Percentiles rank a stretch among this genome's conserved stretches.
Evolutionary conservation across 2,113 vertebrate species (phyloP).

Genomic region (Mugil cephalus): DNA sequence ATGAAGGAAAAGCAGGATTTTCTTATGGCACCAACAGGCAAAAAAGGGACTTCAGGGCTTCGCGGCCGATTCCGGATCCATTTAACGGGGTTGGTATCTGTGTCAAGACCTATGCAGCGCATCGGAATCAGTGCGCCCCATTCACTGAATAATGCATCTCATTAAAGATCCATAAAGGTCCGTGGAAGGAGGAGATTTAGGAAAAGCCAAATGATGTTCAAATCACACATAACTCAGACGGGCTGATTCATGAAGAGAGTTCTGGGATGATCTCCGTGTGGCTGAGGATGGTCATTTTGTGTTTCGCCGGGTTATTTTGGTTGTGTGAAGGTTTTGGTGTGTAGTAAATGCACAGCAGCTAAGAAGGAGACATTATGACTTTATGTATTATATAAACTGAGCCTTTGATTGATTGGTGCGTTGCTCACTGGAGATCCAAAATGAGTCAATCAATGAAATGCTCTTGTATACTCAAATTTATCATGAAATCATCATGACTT

Average conservation of each 20-base stretch:
- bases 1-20: neutral
- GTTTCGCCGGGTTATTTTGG: neutral
- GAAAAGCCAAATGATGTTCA: neutral
- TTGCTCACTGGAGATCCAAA: neutral
- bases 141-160: neutral
- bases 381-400: neutral
- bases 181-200: neutral
- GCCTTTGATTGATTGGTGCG: neutral
- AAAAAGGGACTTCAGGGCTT: too few relatives aligned
- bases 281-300: too few relatives aligned
- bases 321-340: neutral
- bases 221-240: neutral
- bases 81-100: neutral
- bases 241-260: too few relatives aligned
- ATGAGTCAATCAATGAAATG: neutral
- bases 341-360: too few relatives aligned
- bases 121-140: neutral
- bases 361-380: neutral
- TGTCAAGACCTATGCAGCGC: neutral
- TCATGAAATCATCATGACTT: neutral
- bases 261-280: too few relatives aligned
- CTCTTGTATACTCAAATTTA: neutral
- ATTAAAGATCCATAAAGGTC: neutral
- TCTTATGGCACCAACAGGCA: neutral
- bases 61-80: too few relatives aligned